These are phyloP conservation scores for Venturia canescens DNA, from an alignment of 1,140 invertebrate species.

Conservation along the genomic window DNA sequence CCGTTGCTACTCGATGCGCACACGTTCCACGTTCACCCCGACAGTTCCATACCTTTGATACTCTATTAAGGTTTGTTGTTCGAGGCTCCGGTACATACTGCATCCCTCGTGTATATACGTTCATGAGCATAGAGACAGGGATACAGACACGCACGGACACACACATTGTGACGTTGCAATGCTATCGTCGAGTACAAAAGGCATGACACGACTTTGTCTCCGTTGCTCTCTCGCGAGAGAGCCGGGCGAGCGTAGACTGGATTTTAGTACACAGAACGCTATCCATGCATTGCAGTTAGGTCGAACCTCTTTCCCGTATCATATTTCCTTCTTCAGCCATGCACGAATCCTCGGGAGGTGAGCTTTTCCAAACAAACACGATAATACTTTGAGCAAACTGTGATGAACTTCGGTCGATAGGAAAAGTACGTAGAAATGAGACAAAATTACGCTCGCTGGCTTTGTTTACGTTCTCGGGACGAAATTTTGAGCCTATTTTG, in stretches of 20 bases:
- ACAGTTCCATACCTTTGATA: slow-evolving; percentile 44
- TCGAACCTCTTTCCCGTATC: slow-evolving; percentile 19
- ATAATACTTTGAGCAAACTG: slow-evolving; percentile 35
- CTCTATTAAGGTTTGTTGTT: slow-evolving; percentile 46
- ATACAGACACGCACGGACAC: no score
- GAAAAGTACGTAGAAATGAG: no score
- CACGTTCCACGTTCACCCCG: slow-evolving; percentile 39
- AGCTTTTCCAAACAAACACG: slow-evolving; percentile 20
- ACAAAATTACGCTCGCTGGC: no score
- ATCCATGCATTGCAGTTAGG: background rate
- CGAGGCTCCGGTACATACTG: slow-evolving; percentile 5
- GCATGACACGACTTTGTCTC: background rate
- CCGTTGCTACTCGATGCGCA: slow-evolving; percentile 10
- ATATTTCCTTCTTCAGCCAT: slow-evolving; percentile 30
- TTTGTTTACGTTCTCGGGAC: no score
- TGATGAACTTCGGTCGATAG: slow-evolving; percentile 12
- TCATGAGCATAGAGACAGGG: no score
- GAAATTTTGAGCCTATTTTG: no score
- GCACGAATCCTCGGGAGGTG: slow-evolving; percentile 48
- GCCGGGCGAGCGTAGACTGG: background rate
- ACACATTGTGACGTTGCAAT: background rate
- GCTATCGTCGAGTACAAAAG: background rate
- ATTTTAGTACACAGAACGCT: background rate
- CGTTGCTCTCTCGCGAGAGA: background rate
- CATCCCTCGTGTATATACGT: background rate